These are phyloP conservation scores for Chorisops tibialis DNA, from an alignment of 2,888 invertebrate species.

Conservation along the genomic window DNA sequence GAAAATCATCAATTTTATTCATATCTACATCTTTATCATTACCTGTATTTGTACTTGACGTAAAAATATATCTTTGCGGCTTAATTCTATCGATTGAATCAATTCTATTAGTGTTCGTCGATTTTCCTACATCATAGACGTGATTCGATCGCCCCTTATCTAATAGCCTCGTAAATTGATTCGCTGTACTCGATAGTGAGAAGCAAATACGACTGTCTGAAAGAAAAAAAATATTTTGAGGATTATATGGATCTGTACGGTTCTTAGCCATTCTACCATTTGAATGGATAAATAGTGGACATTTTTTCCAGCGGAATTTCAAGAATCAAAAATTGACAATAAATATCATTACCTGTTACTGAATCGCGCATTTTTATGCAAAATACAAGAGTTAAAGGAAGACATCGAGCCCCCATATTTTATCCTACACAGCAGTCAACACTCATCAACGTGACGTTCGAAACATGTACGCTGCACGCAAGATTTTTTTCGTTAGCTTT, in stretches of 20 bases:
- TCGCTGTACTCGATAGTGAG: not conserved
- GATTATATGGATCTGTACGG: not conserved
- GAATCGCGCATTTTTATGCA: too few species aligned
- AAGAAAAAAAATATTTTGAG: not conserved
- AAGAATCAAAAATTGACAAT: too few species aligned
- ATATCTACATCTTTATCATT: not conserved
- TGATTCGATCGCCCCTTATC: not conserved
- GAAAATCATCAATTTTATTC: constrained; percentile 41
- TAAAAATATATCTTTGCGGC: constrained; percentile 10
- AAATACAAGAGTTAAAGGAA: too few species aligned
- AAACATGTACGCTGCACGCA: too few species aligned
- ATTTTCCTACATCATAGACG: constrained; percentile 4
- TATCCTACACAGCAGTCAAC: too few species aligned
- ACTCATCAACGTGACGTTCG: too few species aligned
- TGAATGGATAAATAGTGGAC: too few species aligned
- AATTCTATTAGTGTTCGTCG: not conserved
- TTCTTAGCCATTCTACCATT: not conserved
- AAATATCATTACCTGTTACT: too few species aligned
- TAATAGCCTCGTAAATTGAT: not conserved
- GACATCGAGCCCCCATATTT: too few species aligned
- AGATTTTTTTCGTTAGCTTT: too few species aligned
- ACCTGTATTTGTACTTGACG: not conserved
- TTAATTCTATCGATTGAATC: not conserved
- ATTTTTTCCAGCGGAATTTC: too few species aligned
- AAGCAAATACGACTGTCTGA: constrained; percentile 1